Percentiles rank a stretch among this genome's conserved stretches.
These are phyloP conservation scores for Crotophaga sulcirostris DNA, from an alignment of 2,113 vertebrate genomes.

Conservation along the genomic window DNA sequence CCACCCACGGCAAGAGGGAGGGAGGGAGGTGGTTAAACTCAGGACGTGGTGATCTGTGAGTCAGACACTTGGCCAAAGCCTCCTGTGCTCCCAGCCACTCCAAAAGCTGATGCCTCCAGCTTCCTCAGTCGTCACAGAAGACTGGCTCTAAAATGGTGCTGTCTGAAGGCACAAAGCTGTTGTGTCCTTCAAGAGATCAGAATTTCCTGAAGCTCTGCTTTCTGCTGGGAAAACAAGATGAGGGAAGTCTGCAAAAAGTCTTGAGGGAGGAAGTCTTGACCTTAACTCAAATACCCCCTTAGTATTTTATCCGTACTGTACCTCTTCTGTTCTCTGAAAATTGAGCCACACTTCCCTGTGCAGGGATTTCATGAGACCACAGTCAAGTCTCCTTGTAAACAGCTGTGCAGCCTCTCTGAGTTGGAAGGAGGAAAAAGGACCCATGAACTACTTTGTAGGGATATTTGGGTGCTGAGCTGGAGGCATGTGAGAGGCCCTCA, in stretches of 20 bases:
- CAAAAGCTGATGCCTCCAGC: not conserved
- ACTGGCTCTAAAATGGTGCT: conserved; percentile 2
- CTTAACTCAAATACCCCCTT: not conserved
- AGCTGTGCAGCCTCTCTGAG: not conserved
- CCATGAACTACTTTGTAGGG: not conserved
- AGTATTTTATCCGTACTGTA: not conserved
- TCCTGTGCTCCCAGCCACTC: not conserved
- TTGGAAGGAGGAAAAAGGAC: not conserved
- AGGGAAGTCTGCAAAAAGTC: not conserved
- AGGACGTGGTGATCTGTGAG: not conserved
- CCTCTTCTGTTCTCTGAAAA: not conserved
- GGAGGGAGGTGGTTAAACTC: conserved; percentile 7
- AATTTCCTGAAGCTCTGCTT: not conserved
- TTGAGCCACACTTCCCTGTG: not conserved
- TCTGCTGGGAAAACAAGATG: not conserved
- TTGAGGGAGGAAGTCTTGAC: not conserved
- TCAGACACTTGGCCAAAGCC: conserved; percentile 38
- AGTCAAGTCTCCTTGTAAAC: not conserved
- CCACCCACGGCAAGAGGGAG: not conserved
- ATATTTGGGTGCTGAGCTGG: not conserved
- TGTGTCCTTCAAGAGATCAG: not conserved
- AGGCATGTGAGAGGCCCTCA: not conserved
- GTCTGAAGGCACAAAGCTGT: not conserved
- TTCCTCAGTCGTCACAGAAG: not conserved
- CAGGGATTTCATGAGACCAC: not conserved